Evolutionary conservation across 2,888 invertebrate species (phyloP), one percentile per base, ranked within the genome.

Genomic region (Tachina lurida): DNA sequence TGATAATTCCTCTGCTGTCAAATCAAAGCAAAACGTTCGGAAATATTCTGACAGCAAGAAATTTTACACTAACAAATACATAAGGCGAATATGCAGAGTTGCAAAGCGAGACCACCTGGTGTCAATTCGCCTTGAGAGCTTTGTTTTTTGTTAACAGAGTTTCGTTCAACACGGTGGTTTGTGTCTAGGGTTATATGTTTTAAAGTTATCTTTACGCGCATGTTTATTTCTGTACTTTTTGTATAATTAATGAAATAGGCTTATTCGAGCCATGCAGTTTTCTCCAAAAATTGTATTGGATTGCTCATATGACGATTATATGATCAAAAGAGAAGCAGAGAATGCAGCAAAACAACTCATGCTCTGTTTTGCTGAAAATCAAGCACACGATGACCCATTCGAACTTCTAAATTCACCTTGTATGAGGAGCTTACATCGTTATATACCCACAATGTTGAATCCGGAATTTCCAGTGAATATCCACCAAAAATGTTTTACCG

Each of bases 271-370:
- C 39, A 94, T 95, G 92, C 93, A 94, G 89, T 95, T 94, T 93
- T 96, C 97, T 0, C 96, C 96, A 88, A 95, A 96, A 89, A 88
- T 98, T 31, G 94, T 98, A 7, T 92, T 98, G 68, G 98, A 98
- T 91, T 96, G 97, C 90, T 95, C 96, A 49, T 98, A 96, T 93
- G 96, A 97, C 89, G 89, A 94, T 0, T 90, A 95, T 87, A 98
- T 98, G 98, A 95, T 93, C 0, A 89, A 89, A 15, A 92, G 94
- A 63, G 98, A 98, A 93, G 93, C 94, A 7, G 89, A 93, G 0
- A 96, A 96, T 93, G 95, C 96, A 88, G 96, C 96, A 0, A 96
- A 96, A 90, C 98, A 98, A 93, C 88, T 98, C 78, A 94, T 95
- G 91, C 90, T 95, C 12, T 91, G 95, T 45, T 96, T 97, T 93